Base-by-base conservation (phyloP, 2,113 vertebrate genomes). In the Notechis scutatus region DNA sequence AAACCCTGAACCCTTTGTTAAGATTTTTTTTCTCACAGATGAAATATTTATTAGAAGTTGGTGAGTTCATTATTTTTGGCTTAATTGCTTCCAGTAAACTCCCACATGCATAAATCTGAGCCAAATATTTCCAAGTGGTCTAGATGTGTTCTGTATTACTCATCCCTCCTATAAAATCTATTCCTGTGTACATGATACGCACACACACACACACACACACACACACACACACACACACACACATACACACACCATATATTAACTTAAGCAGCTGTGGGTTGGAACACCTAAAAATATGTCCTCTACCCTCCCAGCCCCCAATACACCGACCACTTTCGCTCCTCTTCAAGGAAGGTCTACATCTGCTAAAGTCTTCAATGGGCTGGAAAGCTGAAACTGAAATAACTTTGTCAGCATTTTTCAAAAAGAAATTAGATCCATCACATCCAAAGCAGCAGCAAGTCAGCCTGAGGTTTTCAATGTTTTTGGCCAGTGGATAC, bases 91-190 rank as follows among this genome's bases (percentile, higher is more conserved):
- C 61, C 85, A 90, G 57, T 47, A 93, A 64, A 34, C 93, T 45
- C 90, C 57, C 8, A 1, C 93, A 1, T 85, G 12, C 11, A 26
- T 21, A 87, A 56, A 39, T 3, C 0, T 14, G 3, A 2, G 0
- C 91, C 89, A 91, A 85, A 57, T 85, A 50, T 85, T 89, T 91
- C 87, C 87, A 91, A 91, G 69, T 85, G n/a, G 42, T 93, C 69
- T 91, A 91, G 55, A 85, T 92, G 42, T 57, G 15, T 89, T 86
- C 42, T 64, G 47, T 47, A 89, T 93, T 89, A 93, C 55, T 92
- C 93, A 89, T 92, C 47, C 23, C 64, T 91, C 90, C 87, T 93
- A 89, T 87, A 85, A 69, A 85, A 85, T 61, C 45, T 88, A 50
- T 91, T n/a, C 1, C 47, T 18, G 18, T 20, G 64, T 39, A 52